Evolutionary conservation across 2,113 vertebrate species (phyloP), one percentile per base, ranked within the genome.

Genomic region (Tachysurus vachellii): DNA sequence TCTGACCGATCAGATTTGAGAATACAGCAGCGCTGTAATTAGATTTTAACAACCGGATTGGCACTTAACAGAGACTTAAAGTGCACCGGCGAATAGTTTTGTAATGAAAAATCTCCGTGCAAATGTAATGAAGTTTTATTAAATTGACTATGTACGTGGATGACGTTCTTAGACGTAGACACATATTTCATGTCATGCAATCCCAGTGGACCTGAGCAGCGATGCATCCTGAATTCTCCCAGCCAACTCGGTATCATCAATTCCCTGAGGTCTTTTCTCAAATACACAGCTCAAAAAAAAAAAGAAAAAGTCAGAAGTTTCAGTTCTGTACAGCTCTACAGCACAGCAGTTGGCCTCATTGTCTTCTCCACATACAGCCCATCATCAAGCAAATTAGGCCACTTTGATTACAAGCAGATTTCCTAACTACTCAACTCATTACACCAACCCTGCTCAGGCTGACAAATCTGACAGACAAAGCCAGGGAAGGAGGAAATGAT

Each of bases 291-390:
- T 31, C 62, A 28, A 13, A 50, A 80, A 36, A 36, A 54, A 53
- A 11, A 0, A 23, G 10, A 16, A 5, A 82, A 23, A 66, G 28
- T 47, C 50, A 62, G 80, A 47, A 86, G 80, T 5, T 88, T 71
- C 23, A 1, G 4, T 79, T 71, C 53, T 13, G 23, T 23, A 5
- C 70, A 23, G 68, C 56, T 81, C 31, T 57, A 36, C 42, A 90
- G 89, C 92, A 92, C 66, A 91, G 90, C 94, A 93, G 91, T 92
- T 89, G 91, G 91, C 86, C 84, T 89, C 75, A 82, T 88, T 89
- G 91, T 91, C 92, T 90, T 88, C 64, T 71, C 54, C 57, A 85
- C 64, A 26, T 83, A 92, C 90, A 90, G 90, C 90, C 84, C 88
- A 90, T 93, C 92, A 92, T 88, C 88, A 89, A 87, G 87, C 88